Conservation (phyloP, 2,113 vertebrate genomes). For the Eclectus roratus region DNA sequence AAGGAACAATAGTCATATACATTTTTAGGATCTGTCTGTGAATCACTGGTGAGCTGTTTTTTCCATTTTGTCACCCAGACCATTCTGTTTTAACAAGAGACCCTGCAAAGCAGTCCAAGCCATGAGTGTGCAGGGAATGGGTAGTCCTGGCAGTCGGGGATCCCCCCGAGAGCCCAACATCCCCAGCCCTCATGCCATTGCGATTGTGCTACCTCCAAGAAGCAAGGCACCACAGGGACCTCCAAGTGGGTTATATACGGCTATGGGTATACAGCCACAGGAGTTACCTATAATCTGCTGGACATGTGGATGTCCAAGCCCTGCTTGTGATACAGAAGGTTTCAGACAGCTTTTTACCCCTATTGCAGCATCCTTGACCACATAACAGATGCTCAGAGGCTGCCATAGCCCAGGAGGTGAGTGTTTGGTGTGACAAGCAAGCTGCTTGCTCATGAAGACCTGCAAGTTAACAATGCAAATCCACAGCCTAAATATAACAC, state of each 20-base stretch:
- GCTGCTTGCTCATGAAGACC: not conserved
- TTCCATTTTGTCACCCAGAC: constrained; percentile 66
- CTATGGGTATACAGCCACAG: not conserved
- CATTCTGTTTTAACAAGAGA: not conserved
- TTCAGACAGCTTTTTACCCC: not conserved
- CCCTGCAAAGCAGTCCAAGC: not conserved
- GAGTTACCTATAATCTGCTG: not conserved
- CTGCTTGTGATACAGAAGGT: not conserved
- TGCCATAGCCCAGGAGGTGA: not conserved
- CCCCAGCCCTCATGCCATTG: not conserved
- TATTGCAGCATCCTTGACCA: not conserved
- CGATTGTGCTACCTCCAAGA: not conserved
- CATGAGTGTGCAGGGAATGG: not conserved
- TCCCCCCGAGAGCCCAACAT: not conserved
- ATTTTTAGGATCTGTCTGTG: constrained; percentile 68
- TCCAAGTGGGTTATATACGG: not conserved
- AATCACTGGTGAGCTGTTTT: constrained; percentile 64
- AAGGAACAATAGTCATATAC: constrained; percentile 60
- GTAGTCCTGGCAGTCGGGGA: not conserved
- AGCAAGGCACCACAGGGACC: not conserved
- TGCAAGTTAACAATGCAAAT: constrained; percentile 25
- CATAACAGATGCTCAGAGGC: not conserved
- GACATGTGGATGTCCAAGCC: too few relatives aligned
- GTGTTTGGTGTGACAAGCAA: not conserved
- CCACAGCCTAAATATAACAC: not conserved